phyloP scores from a whole-genome alignment of 2,113 vertebrate species.

The Tor tambroides region DNA sequence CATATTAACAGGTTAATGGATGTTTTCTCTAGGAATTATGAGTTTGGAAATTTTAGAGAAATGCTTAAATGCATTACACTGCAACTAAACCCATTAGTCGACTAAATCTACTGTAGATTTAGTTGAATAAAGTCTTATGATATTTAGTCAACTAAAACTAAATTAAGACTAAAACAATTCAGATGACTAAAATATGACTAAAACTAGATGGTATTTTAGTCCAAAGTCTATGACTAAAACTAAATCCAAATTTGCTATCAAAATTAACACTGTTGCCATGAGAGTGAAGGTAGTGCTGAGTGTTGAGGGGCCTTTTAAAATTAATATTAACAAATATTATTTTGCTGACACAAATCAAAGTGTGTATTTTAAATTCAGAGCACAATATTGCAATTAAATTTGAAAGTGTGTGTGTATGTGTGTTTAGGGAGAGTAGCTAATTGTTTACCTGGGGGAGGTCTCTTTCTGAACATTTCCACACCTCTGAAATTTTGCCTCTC shows the following conservation, averaged over 20 bases:
- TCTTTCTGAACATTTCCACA: constrained; percentile 82
- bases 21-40: too few relatives aligned
- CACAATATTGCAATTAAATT: background rate
- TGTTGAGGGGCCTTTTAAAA: background rate
- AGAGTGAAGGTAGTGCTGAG: background rate
- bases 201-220: too few relatives aligned
- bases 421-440: constrained; percentile 3
- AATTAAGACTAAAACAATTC: background rate
- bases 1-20: too few relatives aligned
- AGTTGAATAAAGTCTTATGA: too few relatives aligned
- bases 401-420: background rate
- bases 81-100: too few relatives aligned
- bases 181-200: background rate
- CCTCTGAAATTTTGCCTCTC: constrained; percentile 63
- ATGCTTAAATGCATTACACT: too few relatives aligned
- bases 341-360: background rate
- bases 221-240: background rate
- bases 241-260: background rate
- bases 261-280: background rate
- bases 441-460: constrained; percentile 75
- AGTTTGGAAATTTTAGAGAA: too few relatives aligned
- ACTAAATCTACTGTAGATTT: too few relatives aligned
- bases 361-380: background rate
- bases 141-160: background rate
- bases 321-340: background rate